Conservation (phyloP, 2,888 invertebrate genomes). For the Trachelus iudaicus region DNA sequence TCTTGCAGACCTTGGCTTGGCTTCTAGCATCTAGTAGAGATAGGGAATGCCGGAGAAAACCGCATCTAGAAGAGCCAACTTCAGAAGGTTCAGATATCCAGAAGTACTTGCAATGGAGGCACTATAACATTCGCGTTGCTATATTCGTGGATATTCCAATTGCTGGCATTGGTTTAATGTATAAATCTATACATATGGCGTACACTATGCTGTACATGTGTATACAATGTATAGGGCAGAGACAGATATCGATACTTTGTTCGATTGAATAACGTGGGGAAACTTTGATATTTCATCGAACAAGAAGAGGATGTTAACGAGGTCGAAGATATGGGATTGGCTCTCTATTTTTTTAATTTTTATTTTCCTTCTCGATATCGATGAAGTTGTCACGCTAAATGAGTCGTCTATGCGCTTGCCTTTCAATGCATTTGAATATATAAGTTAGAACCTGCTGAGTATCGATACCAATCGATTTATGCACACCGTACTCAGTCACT, state of each 20-base stretch:
- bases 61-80: constrained; percentile 44
- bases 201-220: not conserved
- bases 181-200: too few species aligned
- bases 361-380: not conserved
- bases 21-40: not conserved
- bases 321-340: constrained; percentile 26
- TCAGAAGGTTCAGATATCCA: constrained; percentile 27
- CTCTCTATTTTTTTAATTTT: not conserved
- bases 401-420: not conserved
- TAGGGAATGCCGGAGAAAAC: constrained; percentile 31
- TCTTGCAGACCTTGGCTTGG: constrained; percentile 14
- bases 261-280: not conserved
- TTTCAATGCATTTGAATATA: constrained; percentile 1
- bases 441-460: not conserved
- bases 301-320: constrained; percentile 44
- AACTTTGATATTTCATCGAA: constrained; percentile 26
- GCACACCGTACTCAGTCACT: not conserved
- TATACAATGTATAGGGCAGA: not conserved
- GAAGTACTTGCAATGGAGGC: not conserved
- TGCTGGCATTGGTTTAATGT: not conserved
- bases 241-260: not conserved
- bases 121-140: not conserved
- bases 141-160: not conserved
- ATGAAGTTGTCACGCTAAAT: not conserved
- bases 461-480: constrained; percentile 2